Evolutionary conservation across 1,140 invertebrate genomes (phyloP).

Genomic region (Maconellicoccus hirsutus): DNA sequence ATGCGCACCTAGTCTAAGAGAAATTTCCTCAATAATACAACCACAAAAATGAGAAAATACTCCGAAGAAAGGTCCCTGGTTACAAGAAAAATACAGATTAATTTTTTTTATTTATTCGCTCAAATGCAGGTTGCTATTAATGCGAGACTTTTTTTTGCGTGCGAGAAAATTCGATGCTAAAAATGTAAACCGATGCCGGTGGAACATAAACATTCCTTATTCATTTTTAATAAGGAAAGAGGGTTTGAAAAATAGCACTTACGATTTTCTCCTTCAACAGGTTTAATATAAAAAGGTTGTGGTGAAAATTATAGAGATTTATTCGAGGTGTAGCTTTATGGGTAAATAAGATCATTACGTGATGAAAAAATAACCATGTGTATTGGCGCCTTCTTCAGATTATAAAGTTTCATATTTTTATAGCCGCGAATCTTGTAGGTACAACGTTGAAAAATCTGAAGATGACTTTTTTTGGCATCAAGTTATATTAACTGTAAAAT

Average conservation of each 20-base stretch:
- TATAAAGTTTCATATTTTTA: no score
- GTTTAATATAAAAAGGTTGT: background rate
- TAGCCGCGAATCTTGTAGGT: no score
- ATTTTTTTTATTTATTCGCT: background rate
- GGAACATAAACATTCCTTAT: background rate
- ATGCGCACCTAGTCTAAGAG: no score
- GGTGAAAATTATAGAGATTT: background rate
- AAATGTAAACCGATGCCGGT: background rate
- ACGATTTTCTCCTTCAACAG: background rate
- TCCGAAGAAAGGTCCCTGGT: background rate
- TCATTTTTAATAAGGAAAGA: conserved; percentile 6
- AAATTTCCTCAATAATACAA: no score
- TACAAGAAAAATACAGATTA: background rate
- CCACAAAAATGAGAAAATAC: background rate
- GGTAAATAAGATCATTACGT: background rate
- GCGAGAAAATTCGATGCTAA: background rate
- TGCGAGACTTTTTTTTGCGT: background rate
- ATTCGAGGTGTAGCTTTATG: background rate
- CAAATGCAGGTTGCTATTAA: background rate
- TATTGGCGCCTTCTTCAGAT: background rate
- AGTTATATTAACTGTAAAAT: no score
- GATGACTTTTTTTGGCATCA: no score
- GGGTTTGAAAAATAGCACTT: conserved; percentile 3
- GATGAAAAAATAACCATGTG: background rate
- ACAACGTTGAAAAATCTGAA: no score